Base-by-base conservation (phyloP, 2,888 invertebrate species). In the Keiferia lycopersicella region DNA sequence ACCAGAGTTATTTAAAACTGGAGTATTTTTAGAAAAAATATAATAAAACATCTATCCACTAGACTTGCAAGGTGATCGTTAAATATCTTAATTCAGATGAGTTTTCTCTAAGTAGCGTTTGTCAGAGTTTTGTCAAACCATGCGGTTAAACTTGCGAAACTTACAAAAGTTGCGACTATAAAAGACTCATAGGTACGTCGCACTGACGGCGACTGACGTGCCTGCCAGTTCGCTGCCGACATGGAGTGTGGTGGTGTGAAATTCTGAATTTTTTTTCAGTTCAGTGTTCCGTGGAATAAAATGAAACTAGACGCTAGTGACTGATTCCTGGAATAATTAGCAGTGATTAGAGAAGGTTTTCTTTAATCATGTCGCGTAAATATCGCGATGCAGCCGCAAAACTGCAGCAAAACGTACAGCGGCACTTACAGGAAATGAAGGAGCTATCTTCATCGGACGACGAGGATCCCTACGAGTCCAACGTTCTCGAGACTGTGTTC, bases 391-490 rank as follows among this genome's bases (percentile, higher is more conserved):
- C 87, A 14, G 91, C 91, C 67, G 90, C 89, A 1, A 90, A 88
- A 78, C 45, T 91, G 73, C 90, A 91, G 70, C 82, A 83, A 75
- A 91, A 85, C 68, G 88, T 91, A 10, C 87, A 91, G 65, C 89
- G 87, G 74, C 89, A 91, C 78, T 76, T 91, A 57, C 79, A 88
- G 67, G 85, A 80, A 62, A 87, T 90, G 83, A 86, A 88, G 65
- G 87, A 90, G 22, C 71, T 88, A 2, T 89, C 88, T 6, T 91
- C 91, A 0, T 91, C 91, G 0, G 91, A 91, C 76, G 91, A 91
- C 69, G 91, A 91, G 61, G 91, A 88, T 56, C 84, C 89, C 0
- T 88, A 80, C 68, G 90, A 89, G 66, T 65, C 82, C 1, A 84
- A 79, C 69, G 84, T 91, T 8, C 72, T 91, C 45, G 90, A 90